These are phyloP conservation scores for Hippocampus comes DNA, from an alignment of 2,113 vertebrate species.

Conservation along the genomic window DNA sequence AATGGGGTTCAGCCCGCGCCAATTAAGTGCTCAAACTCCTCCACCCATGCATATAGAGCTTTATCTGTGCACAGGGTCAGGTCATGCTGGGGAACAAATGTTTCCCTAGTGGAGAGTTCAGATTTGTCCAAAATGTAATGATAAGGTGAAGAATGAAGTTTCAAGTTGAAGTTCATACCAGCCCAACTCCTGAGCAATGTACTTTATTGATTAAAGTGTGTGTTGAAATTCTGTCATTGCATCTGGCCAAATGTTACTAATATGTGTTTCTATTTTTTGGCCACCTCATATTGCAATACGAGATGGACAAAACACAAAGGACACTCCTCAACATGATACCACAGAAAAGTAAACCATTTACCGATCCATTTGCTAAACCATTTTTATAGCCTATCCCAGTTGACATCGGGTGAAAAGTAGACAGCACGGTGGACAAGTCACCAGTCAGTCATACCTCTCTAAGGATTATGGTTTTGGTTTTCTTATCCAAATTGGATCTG, in stretches of 20 bases:
- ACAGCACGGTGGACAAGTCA: too few relatives aligned
- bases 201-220: too few relatives aligned
- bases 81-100: neutral
- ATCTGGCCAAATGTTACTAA: neutral
- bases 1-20: neutral
- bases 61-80: neutral
- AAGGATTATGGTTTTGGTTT: too few relatives aligned
- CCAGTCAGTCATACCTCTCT: too few relatives aligned
- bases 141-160: neutral
- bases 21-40: neutral
- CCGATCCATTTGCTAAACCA: too few relatives aligned
- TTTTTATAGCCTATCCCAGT: too few relatives aligned
- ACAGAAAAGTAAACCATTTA: too few relatives aligned
- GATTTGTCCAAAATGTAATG: neutral
- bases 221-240: too few relatives aligned
- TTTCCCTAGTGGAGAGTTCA: neutral
- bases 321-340: neutral
- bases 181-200: too few relatives aligned
- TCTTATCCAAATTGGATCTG: neutral
- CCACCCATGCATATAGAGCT: neutral
- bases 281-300: neutral
- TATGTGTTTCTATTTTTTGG: neutral
- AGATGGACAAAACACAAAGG: neutral
- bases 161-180: too few relatives aligned
- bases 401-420: too few relatives aligned